Conservation (phyloP, 2,797 vertebrate species). For the Linurgus olivaceus region DNA sequence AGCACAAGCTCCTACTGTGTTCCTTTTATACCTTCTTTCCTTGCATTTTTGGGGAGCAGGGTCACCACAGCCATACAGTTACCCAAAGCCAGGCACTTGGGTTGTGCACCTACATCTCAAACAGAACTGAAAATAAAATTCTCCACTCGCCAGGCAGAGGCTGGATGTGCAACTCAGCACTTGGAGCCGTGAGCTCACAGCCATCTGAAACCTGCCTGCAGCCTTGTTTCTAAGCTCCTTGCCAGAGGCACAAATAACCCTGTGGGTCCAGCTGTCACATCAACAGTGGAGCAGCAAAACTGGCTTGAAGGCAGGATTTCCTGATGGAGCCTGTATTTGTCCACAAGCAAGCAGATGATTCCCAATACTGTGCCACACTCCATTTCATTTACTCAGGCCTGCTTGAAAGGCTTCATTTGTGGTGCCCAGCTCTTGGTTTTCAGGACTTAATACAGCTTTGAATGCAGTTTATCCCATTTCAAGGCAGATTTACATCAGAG, state of each 20-base stretch:
- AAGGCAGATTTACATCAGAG: background rate
- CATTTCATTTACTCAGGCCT: background rate
- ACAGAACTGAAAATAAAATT: background rate
- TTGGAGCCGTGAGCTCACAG: background rate
- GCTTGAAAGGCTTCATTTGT: background rate
- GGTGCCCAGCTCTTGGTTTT: background rate
- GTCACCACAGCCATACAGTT: background rate
- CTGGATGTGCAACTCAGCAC: background rate
- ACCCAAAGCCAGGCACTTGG: background rate
- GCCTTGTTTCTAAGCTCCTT: background rate
- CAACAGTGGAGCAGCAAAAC: fast-evolving
- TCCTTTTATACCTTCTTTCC: background rate
- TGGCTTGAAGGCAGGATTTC: background rate
- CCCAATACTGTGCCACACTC: background rate
- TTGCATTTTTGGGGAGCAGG: background rate
- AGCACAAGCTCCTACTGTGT: background rate
- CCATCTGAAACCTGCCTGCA: background rate
- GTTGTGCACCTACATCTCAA: background rate
- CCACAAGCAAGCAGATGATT: background rate
- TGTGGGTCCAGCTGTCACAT: background rate
- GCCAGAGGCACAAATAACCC: background rate
- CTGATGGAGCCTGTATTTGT: background rate
- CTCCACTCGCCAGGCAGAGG: fast-evolving
- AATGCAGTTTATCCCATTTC: background rate
- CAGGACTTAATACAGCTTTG: background rate